Evolutionary conservation across 2,797 vertebrate species (phyloP).

Genomic region (Bovichtus variegatus): DNA sequence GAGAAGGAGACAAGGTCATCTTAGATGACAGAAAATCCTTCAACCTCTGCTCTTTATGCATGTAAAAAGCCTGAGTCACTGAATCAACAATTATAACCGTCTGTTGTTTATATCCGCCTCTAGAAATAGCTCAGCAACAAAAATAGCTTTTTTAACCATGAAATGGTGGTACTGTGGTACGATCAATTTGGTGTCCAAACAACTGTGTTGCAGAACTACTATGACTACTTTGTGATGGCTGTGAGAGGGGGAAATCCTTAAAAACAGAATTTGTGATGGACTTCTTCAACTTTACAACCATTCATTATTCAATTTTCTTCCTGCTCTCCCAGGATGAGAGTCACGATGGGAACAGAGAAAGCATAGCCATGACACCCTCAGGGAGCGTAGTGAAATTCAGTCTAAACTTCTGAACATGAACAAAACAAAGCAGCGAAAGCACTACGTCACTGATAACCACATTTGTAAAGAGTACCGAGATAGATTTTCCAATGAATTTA

Average conservation of each 20-base stretch:
- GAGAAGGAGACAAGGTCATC: constrained; percentile 5
- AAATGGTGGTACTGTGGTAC: constrained; percentile 16
- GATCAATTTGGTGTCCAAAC: constrained; percentile 20
- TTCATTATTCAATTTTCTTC: not conserved
- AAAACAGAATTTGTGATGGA: not conserved
- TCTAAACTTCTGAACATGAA: constrained; percentile 37
- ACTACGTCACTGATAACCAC: not conserved
- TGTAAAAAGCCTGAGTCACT: constrained; percentile 52
- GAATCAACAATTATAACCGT: constrained; percentile 52
- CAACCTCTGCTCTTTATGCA: constrained; percentile 27
- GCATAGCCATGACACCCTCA: constrained; percentile 23
- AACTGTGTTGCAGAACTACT: not conserved
- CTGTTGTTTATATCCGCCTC: constrained; percentile 34
- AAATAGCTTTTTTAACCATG: constrained; percentile 17
- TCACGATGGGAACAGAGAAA: constrained; percentile 9
- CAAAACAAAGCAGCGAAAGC: constrained; percentile 11
- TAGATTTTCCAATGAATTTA: not conserved
- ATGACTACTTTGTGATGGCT: constrained; percentile 3
- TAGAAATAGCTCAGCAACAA: constrained; percentile 42
- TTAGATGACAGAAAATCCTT: constrained; percentile 14
- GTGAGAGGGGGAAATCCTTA: not conserved
- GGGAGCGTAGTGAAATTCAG: constrained; percentile 19
- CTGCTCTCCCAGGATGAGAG: constrained; percentile 12
- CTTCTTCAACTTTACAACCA: constrained; percentile 12
- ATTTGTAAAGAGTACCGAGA: not conserved